Percentiles rank a stretch among this genome's conserved stretches.
phyloP scores from a whole-genome alignment of 1,140 invertebrate genomes.

The Drosophila jambulina region DNA sequence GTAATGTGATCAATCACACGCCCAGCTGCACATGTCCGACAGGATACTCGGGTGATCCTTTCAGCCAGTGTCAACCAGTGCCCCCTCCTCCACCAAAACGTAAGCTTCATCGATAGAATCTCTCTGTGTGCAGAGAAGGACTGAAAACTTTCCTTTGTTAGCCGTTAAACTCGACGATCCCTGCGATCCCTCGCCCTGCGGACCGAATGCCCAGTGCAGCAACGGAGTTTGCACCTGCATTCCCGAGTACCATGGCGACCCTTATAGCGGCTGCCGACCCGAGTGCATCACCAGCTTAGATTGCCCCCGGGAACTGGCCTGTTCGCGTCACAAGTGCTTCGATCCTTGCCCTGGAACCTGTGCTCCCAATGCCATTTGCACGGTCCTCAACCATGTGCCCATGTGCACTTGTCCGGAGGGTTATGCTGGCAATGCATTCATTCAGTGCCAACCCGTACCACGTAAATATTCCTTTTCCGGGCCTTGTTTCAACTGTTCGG shows the following conservation, averaged over 20 bases:
- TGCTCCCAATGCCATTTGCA: conserved; percentile 91
- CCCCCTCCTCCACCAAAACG: conserved; percentile 82
- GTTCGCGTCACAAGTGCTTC: conserved; percentile 92
- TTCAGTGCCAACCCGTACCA: conserved; percentile 84
- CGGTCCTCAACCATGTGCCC: conserved; percentile 91
- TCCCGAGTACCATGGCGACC: conserved; percentile 93
- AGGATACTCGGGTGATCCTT: conserved; percentile 90
- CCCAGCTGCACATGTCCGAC: conserved; percentile 89
- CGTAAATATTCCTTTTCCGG: conserved; percentile 85
- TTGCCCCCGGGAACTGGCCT: conserved; percentile 90
- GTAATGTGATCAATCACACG: conserved; percentile 89
- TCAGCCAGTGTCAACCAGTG: conserved; percentile 87
- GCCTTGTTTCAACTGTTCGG: background rate
- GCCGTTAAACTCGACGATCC: conserved; percentile 86
- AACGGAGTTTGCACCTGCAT: conserved; percentile 92
- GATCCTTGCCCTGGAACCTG: conserved; percentile 92
- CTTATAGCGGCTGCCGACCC: conserved; percentile 92
- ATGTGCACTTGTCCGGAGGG: conserved; percentile 91
- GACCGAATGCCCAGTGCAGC: conserved; percentile 89
- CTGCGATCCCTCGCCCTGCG: conserved; percentile 90
- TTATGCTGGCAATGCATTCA: conserved; percentile 90
- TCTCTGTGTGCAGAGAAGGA: conserved; percentile 74
- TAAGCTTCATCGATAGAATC: conserved; percentile 42
- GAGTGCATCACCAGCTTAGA: conserved; percentile 94
- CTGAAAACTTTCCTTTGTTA: conserved; percentile 85